These are phyloP conservation scores for Daphoenositta chrysoptera DNA, from an alignment of 2,113 vertebrate genomes.

Conservation along the genomic window DNA sequence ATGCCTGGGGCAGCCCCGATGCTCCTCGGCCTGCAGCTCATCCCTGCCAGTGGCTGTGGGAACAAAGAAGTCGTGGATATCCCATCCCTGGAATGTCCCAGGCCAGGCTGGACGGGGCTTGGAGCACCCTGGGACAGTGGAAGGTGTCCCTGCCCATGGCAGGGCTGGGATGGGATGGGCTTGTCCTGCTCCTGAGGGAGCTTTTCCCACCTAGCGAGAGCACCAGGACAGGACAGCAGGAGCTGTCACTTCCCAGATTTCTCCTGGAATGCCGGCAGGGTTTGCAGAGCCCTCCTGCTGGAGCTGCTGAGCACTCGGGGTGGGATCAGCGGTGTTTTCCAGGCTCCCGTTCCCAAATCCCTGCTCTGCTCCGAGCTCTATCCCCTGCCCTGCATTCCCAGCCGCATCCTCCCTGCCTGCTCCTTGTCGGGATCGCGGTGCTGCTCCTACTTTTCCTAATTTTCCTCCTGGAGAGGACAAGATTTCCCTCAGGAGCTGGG, in stretches of 20 bases:
- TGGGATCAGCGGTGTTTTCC: neutral
- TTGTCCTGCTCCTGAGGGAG: neutral
- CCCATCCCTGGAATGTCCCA: neutral
- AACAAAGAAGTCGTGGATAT: neutral
- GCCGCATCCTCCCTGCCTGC: neutral
- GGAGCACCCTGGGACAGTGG: neutral
- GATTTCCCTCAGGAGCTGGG: neutral
- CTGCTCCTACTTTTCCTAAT: accelerated
- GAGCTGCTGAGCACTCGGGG: accelerated
- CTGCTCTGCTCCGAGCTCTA: neutral
- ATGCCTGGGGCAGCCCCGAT: accelerated
- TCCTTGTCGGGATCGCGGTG: neutral
- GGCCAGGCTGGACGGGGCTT: neutral
- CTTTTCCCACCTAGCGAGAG: neutral
- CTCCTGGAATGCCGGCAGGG: neutral
- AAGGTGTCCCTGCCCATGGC: neutral
- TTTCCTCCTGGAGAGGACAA: neutral
- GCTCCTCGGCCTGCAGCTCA: accelerated
- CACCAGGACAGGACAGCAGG: neutral
- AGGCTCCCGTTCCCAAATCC: neutral
- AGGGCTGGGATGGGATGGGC: neutral
- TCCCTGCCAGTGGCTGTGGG: neutral
- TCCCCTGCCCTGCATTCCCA: accelerated
- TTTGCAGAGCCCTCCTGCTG: neutral
- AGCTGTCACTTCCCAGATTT: neutral